Evolutionary conservation across 2,888 invertebrate genomes (phyloP).

Genomic region (Dendrolimus houi): DNA sequence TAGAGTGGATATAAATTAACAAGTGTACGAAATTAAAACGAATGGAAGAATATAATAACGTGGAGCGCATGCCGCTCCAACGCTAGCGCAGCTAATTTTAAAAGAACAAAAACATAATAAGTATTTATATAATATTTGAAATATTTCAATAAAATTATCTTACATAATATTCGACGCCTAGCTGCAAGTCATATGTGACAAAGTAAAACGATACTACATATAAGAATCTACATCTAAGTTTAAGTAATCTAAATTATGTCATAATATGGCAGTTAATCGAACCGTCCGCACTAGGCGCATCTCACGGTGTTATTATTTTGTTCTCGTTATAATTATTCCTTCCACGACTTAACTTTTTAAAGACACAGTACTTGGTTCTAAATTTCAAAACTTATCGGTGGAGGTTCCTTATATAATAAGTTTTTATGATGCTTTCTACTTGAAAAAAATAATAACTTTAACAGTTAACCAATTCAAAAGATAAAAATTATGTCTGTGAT

Average conservation of each 20-base stretch:
- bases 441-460: no score
- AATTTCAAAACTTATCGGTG: slow-evolving; percentile 67
- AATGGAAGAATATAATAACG: slow-evolving; percentile 37
- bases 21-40: slow-evolving; percentile 46
- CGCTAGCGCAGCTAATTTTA: slow-evolving; percentile 11
- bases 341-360: slow-evolving; percentile 40
- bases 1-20: slow-evolving; percentile 59
- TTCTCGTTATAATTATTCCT: slow-evolving; percentile 20
- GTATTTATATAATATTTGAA: slow-evolving; percentile 25
- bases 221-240: slow-evolving; percentile 61
- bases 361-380: slow-evolving; percentile 59
- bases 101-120: slow-evolving; percentile 42
- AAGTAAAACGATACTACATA: slow-evolving; percentile 54
- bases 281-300: slow-evolving; percentile 67
- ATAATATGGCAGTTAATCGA: slow-evolving; percentile 76
- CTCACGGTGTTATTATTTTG: slow-evolving; percentile 13
- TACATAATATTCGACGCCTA: slow-evolving; percentile 63
- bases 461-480: no score
- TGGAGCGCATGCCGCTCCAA: slow-evolving; percentile 25
- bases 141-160: slow-evolving; percentile 43
- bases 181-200: slow-evolving; percentile 60
- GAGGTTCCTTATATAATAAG: slow-evolving; percentile 37
- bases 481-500: no score
- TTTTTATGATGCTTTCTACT: background rate
- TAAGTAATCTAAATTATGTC: slow-evolving; percentile 69